Evolutionary conservation across 2,113 vertebrate genomes (phyloP), one percentile per base, ranked within the genome.

Genomic region (mouse (Mus musculus)): DNA sequence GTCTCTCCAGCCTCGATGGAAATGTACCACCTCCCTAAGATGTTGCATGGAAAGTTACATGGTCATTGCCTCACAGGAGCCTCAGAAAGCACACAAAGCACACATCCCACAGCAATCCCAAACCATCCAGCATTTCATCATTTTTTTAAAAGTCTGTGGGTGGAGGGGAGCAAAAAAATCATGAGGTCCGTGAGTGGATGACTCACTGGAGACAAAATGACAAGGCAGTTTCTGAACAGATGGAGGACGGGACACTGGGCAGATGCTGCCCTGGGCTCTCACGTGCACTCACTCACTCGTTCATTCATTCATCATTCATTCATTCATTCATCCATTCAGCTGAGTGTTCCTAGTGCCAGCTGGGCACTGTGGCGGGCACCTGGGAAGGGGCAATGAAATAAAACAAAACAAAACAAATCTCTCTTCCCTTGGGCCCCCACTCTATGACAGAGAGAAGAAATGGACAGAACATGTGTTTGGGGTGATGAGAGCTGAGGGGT

Each of bases 151-250:
- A 77, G 52, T 9, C 73, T 11, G 95, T 90, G 95, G 95, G 95
- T 0, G 24, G 93, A 86, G 36, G 67, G 86, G 67, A 72, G 69
- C 80, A 82, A 82, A 61, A 92, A 77, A 59, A 56, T n/a, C 2
- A 12, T 39, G 89, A 93, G 95, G 88, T 26, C 69, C 30, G 1
- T 3, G n/a, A 96, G 88, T n/a, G 28, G 84, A 54, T 97, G 97
- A 97, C 71, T 97, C 97, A 98, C 13, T 12, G 10, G 63, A 72
- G 89, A 94, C 67, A 52, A 89, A 95, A 84, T 54, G 97, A 85
- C 94, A 89, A 77, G 36, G 63, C 93, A 7, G 0, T 69, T 85
- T 87, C 77, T 71, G 93, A 91, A 33, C 54, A 46, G 72, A 71
- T 1, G 30, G 82, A 56, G 2, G 75, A 63, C 39, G 5, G 82